Evolutionary conservation across 2,888 invertebrate genomes (phyloP).

Genomic region (Acanthosepion lycidas): DNA sequence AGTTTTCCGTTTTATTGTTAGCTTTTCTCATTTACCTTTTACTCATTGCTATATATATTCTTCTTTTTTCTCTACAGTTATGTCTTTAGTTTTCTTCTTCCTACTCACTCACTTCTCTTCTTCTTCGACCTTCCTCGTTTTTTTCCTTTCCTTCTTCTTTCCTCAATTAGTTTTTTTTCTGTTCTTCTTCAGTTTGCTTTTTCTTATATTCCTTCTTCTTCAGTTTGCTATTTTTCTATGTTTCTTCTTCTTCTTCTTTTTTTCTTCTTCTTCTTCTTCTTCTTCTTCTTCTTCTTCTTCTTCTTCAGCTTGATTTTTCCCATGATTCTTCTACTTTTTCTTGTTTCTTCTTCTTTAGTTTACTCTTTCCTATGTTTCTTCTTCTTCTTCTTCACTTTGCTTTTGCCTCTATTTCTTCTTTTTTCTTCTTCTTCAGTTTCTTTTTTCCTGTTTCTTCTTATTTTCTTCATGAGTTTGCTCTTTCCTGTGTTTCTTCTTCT

Average conservation of each 20-base stretch:
- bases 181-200: background rate
- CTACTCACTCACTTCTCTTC: background rate
- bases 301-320: background rate
- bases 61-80: background rate
- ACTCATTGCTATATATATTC: no score
- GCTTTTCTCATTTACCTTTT: no score
- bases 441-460: background rate
- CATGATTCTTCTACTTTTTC: background rate
- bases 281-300: background rate
- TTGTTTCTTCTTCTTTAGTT: background rate
- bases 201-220: no score
- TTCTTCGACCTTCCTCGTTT: background rate
- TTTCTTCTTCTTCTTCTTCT: background rate
- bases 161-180: background rate
- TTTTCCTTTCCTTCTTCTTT: background rate
- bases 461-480: background rate
- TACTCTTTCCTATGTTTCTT: background rate
- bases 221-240: no score
- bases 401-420: background rate
- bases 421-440: background rate
- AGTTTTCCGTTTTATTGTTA: no score
- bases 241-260: background rate
- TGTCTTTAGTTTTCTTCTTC: background rate
- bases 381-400: no score
- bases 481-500: no score